Conservation (phyloP, 2,113 vertebrate species). For the Elachura formosa region DNA sequence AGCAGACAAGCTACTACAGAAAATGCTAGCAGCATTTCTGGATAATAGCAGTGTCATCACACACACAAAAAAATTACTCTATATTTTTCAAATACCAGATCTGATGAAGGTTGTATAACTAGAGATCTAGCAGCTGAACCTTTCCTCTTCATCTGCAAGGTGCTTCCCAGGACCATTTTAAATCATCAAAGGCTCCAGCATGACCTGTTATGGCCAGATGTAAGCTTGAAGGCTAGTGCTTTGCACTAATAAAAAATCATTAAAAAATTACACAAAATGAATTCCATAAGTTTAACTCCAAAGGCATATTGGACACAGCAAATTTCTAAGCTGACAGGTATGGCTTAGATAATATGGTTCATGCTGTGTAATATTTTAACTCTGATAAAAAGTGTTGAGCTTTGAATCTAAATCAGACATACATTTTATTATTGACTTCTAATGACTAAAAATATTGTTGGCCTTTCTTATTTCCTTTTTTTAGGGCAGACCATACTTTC, state of each 20-base stretch:
- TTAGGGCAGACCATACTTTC: background rate
- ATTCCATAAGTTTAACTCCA: background rate
- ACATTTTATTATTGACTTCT: background rate
- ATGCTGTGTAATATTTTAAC: background rate
- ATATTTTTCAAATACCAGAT: background rate
- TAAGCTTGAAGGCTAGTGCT: background rate
- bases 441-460: background rate
- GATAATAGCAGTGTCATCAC: background rate
- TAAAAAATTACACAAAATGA: background rate
- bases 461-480: accelerated
- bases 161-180: background rate
- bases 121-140: background rate
- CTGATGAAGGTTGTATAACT: background rate
- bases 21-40: background rate
- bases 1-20: background rate
- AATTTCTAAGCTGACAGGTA: background rate
- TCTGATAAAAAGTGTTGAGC: background rate
- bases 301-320: background rate
- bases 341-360: background rate
- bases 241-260: background rate
- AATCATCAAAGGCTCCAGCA: background rate
- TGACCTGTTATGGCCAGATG: background rate
- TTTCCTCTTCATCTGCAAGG: background rate
- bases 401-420: background rate
- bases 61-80: background rate